These are phyloP conservation scores for Yponomeuta cagnagella DNA, from an alignment of 2,888 invertebrate genomes.

Conservation along the genomic window DNA sequence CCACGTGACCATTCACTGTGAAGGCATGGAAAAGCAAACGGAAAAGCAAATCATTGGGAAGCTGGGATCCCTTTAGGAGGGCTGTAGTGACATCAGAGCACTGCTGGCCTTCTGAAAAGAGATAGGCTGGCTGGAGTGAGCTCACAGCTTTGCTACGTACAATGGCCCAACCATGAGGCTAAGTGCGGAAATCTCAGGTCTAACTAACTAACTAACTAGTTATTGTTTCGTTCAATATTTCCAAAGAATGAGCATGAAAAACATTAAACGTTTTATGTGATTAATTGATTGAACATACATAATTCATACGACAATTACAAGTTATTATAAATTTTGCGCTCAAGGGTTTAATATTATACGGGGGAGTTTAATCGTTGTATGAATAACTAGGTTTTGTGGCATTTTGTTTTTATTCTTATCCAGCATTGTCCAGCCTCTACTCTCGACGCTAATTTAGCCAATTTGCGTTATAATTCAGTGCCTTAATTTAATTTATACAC, in stretches of 20 bases:
- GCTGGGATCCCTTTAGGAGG: too few relatives aligned
- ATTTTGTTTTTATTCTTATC: constrained; percentile 1
- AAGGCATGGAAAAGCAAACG: too few relatives aligned
- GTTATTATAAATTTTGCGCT: constrained; percentile 10
- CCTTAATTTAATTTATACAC: too few relatives aligned
- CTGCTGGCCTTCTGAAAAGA: too few relatives aligned
- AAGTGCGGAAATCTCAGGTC: too few relatives aligned
- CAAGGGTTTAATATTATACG: constrained; percentile 6
- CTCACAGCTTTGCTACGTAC: too few relatives aligned
- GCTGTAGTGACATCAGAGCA: too few relatives aligned
- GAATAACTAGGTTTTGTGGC: constrained; percentile 4
- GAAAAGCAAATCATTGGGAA: too few relatives aligned
- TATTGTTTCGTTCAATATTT: neutral
- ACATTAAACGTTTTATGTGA: constrained; percentile 10
- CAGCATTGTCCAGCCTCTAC: neutral
- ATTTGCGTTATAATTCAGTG: neutral
- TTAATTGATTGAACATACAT: constrained; percentile 16
- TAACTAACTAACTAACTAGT: too few relatives aligned
- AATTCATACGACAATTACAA: constrained; percentile 14
- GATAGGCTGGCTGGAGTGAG: too few relatives aligned
- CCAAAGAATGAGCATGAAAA: constrained; percentile 18
- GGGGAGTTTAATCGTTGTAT: constrained; percentile 4
- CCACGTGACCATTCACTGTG: too few relatives aligned
- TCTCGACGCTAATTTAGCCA: neutral
- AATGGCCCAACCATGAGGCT: too few relatives aligned